Base-by-base conservation (phyloP, 2,888 invertebrate species). In the Leptinotarsa haldemani region DNA sequence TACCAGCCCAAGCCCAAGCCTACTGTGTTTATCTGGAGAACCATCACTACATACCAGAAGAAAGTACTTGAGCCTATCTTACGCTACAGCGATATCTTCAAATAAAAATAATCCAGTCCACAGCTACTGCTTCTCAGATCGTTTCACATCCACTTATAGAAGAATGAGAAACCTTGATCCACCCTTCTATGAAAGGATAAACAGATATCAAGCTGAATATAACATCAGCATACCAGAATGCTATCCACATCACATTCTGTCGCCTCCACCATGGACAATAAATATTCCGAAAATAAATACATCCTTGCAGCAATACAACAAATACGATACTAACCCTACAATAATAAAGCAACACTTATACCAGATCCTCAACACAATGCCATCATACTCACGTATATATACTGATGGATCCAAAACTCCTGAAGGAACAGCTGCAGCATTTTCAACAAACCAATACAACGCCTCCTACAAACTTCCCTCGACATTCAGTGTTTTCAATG, bases 61-160 rank as follows among this genome's bases (percentile, higher is more conserved):
- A 52, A 68, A 56, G 40, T 52, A 68, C 5, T 22, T 67, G 16
- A n/a, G 25, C 52, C 53, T 67, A 30, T 68, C 67, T 30, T 18
- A 69, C 56, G 69, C 69, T 61, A 46, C 61, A 40, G 58, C 47
- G 48, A 58, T 69, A 15, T 56, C 58, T 47, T 30, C 20, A 16
- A 61, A 61, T 69, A 61, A 61, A 69, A 47, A 69, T 15, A 56
- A 69, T 56, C 69, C 69, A 18, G 47, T 22, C 46, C 47, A 69
- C 58, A 69, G 20, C 53, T 22, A 69, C 46, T 58, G 18, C 58
- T 61, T 69, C 61, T 40, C 58, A 20, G 58, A 40, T 61, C 69
- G 58, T 4, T 69, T 69, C 56, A 40, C 56, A 61, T 47, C 48
- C 18, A 46, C 47, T 18, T 46, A 64, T 9, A 47, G 40, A 20